These are phyloP conservation scores for Sweltsa coloradensis DNA, from an alignment of 1,140 invertebrate species.

Conservation along the genomic window DNA sequence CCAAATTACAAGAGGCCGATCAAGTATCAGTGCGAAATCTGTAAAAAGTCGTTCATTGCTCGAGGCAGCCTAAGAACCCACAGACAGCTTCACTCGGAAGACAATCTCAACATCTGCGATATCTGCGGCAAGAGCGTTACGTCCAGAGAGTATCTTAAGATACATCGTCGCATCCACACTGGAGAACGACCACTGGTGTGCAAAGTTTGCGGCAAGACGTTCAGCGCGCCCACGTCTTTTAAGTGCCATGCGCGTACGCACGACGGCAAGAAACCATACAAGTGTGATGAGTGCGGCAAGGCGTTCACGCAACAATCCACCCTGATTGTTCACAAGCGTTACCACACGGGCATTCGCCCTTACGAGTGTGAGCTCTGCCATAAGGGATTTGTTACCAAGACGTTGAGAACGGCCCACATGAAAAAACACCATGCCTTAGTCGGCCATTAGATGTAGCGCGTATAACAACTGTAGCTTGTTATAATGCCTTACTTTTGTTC, in stretches of 20 bases:
- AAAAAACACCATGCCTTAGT: constrained; percentile 20
- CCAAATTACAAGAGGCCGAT: neutral
- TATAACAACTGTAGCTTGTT: too few species aligned
- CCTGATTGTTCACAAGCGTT: constrained; percentile 29
- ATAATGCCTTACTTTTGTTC: too few species aligned
- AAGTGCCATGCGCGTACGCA: constrained; percentile 29
- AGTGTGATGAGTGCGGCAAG: constrained; percentile 49
- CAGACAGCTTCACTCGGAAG: constrained; percentile 41
- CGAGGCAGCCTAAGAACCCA: neutral
- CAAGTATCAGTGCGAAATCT: constrained; percentile 11
- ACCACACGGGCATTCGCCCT: constrained; percentile 64
- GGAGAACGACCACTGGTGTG: constrained; percentile 60
- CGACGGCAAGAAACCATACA: constrained; percentile 34
- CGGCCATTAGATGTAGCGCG: neutral
- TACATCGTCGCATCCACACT: constrained; percentile 33
- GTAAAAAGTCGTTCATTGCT: neutral
- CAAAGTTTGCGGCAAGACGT: constrained; percentile 48
- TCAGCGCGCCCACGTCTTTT: constrained; percentile 22
- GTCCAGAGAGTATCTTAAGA: constrained; percentile 11
- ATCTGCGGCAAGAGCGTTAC: constrained; percentile 39
- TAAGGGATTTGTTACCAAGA: constrained; percentile 23
- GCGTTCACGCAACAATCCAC: constrained; percentile 51
- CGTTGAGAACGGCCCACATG: constrained; percentile 21
- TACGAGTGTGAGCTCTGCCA: constrained; percentile 42
- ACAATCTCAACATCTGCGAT: constrained; percentile 46